Evolutionary conservation across 2,113 vertebrate species (phyloP), one percentile per base, ranked within the genome.

Genomic region (Zosterops lateralis): DNA sequence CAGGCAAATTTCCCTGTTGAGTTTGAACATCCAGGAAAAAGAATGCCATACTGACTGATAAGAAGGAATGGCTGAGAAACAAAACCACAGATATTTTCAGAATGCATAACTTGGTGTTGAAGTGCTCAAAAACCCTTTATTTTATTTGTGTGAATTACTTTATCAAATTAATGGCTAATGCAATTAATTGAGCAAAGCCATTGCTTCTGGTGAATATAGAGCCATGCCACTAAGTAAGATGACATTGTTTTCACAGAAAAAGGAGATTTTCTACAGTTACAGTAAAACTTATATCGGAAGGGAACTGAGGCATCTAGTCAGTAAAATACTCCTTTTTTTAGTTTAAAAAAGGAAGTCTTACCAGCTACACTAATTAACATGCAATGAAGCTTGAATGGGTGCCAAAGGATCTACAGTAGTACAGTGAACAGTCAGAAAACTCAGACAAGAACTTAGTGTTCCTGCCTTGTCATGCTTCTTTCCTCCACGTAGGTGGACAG

Each of bases 361-460:
- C 71, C 47, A 83, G 85, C 78, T 72, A 82, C 47, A 58, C 22
- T 83, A 93, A 95, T 96, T 92, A 95, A 92, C 87, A 91, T 90
- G 89, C 91, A 92, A 76, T 81, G 72, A 73, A 80, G 19, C 56
- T 91, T 48, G 32, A 94, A 85, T 64, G 56, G 44, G 60, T 90
- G 89, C 91, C 94, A 95, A 89, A 83, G 79, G 47, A 88, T 70
- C 91, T 90, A 76, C 87, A 91, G 93, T 47, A 95, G 92, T 85
- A 93, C 81, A 95, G 89, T 89, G 79, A 95, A 83, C 7, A 4
- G 89, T 91, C 74, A 90, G 84, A 97, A 93, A 95, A 95, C 92
- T 95, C 93, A 91, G 71, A 97, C 94, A 97, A 96, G 94, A 95
- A 95, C 95, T 92, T 95, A 97, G 93, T 95, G 94, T 96, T 97